Conservation (phyloP, 2,113 vertebrate genomes). For the Paradoxurus hermaphroditus region DNA sequence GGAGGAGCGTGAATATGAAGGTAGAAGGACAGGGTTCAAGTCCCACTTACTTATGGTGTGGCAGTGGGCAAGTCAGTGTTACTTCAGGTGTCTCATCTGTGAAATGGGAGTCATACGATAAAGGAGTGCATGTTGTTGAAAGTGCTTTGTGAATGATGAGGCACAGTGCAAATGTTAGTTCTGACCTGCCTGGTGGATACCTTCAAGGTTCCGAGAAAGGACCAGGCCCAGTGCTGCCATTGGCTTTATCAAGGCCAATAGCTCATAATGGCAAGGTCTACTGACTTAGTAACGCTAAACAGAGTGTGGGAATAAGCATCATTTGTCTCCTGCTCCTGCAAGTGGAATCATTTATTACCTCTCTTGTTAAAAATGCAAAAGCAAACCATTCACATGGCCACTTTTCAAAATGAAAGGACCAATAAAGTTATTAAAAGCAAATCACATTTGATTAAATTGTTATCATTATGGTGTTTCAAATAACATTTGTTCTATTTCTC, state of each 20-base stretch:
- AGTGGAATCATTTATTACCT: slow-evolving; percentile 43
- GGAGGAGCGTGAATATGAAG: not conserved
- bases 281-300: slow-evolving; percentile 20
- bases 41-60: not conserved
- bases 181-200: not conserved
- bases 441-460: slow-evolving; percentile 70
- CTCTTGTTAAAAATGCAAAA: slow-evolving; percentile 58
- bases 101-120: not conserved
- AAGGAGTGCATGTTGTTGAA: not conserved
- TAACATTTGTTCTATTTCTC: slow-evolving; percentile 64
- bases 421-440: slow-evolving; percentile 71
- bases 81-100: not conserved
- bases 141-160: not conserved
- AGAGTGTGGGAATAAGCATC: slow-evolving; percentile 32
- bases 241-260: not conserved
- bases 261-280: not conserved
- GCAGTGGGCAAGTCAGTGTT: not conserved
- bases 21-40: not conserved
- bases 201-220: not conserved
- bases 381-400: slow-evolving; percentile 29
- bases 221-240: not conserved
- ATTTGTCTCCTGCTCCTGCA: slow-evolving; percentile 39
- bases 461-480: slow-evolving; percentile 62
- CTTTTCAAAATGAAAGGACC: slow-evolving; percentile 69
- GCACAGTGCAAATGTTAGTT: not conserved